Conservation (phyloP, 1,140 invertebrate species). For the Drosophila funebris region DNA sequence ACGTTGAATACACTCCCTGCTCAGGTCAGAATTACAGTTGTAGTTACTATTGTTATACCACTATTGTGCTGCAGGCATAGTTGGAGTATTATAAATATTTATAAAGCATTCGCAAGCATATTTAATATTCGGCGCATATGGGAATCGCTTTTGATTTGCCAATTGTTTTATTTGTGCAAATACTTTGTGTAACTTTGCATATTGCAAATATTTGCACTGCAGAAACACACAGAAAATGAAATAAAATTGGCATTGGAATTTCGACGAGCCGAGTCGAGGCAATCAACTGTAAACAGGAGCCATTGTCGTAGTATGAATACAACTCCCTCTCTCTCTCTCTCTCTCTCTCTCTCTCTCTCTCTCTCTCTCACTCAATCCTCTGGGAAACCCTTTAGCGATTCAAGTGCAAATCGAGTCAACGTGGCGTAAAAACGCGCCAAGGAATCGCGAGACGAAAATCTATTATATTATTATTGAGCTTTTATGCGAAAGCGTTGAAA, state of each 20-base stretch:
- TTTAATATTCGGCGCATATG: slow-evolving; percentile 22
- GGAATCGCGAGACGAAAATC: slow-evolving; percentile 50
- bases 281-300: slow-evolving; percentile 23
- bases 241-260: slow-evolving; percentile 31
- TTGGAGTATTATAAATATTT: slow-evolving; percentile 13
- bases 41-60: background rate
- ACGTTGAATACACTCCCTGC: too few relatives aligned
- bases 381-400: slow-evolving; percentile 23
- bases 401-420: slow-evolving; percentile 65
- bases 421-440: slow-evolving; percentile 46
- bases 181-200: slow-evolving; percentile 37
- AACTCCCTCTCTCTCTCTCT: background rate
- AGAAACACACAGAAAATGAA: slow-evolving; percentile 8
- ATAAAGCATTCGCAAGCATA: slow-evolving; percentile 5
- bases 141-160: slow-evolving; percentile 11
- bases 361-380: background rate
- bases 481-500: slow-evolving; percentile 51
- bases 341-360: background rate
- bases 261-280: background rate
- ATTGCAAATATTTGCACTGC: slow-evolving; percentile 34
- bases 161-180: slow-evolving; percentile 29
- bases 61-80: background rate
- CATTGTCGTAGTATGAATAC: background rate
- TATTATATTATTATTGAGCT: slow-evolving; percentile 70
- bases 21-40: too few relatives aligned